Evolutionary conservation across 2,113 vertebrate genomes (phyloP), one percentile per base, ranked within the genome.

Genomic region (Protobothrops flavoviridis): DNA sequence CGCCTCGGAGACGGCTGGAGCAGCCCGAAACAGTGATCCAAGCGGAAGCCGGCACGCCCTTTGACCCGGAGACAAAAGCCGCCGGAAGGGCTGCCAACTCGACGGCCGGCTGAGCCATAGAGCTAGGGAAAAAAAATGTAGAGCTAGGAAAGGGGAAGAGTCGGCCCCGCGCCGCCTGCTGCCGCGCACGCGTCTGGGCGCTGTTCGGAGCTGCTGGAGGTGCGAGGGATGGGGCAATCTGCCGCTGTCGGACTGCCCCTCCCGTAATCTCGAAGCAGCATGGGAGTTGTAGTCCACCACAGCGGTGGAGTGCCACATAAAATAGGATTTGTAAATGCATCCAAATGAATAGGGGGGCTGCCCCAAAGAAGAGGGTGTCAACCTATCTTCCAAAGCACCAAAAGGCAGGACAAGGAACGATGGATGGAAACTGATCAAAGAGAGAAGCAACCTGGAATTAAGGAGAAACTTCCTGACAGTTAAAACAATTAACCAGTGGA

Each of bases 11-110:
- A 9, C 21, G 29, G 48, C 48, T 33, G 45, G 3, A 45, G 39
- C 15, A 0, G 55, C 53, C 59, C 24, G 57, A 85, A 20, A 48
- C 4, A 15, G 10, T 5, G 11, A 56, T 5, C 17, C 8, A 23
- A 89, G 33, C 87, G 87, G 45, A 89, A 93, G 26, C 24, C 24
- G 9, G 24, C 33, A 10, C 39, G 33, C 26, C 92, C 52, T 90
- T 43, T 39, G 0, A 91, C 94, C 94, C 94, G 95, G 95, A 95
- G 91, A 21, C 55, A 81, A 21, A 95, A 4, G 0, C 1, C 1
- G 0, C 81, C 92, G 95, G 96, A 95, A 96, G 29, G 29, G 0
- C 0, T 74, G 1, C 20, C 3, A 74, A 81, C 61, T 53, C 57
- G 48, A 55, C 87, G 56, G 4, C 33, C 2, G 45, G 23, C 45